phyloP scores from a whole-genome alignment of 2,113 vertebrate species.

The Sinosuthora webbiana region DNA sequence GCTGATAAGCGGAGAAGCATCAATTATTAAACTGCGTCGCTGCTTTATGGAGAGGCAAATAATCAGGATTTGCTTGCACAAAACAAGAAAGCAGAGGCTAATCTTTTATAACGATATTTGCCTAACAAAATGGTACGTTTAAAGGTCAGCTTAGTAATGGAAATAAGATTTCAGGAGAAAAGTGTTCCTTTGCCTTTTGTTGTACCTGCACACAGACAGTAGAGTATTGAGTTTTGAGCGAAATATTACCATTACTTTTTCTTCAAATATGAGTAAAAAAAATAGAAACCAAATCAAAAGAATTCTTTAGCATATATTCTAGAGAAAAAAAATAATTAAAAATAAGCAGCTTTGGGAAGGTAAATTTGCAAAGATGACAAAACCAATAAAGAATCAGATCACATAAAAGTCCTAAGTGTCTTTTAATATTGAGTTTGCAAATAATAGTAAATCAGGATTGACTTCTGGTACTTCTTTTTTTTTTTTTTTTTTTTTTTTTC shows the following conservation, averaged over 20 bases:
- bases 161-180: conserved; percentile 38
- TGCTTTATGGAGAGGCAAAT: conserved; percentile 27
- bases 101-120: conserved; percentile 63
- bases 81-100: conserved; percentile 63
- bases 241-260: not conserved
- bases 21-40: conserved; percentile 61
- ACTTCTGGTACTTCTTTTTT: not conserved
- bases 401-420: rapidly evolving
- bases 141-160: conserved; percentile 61
- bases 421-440: not conserved
- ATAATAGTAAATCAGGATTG: not conserved
- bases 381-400: not conserved
- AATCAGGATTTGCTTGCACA: conserved; percentile 56
- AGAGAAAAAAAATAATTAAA: not conserved
- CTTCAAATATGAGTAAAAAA: not conserved
- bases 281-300: not conserved
- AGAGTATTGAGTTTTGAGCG: not conserved
- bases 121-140: conserved; percentile 48
- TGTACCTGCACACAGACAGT: not conserved
- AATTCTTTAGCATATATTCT: not conserved
- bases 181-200: not conserved
- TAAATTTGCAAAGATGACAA: not conserved
- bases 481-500: not conserved
- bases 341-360: not conserved
- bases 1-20: conserved; percentile 59